Percentiles rank a stretch among this genome's conserved stretches.
phyloP scores from a whole-genome alignment of 2,797 vertebrate genomes.

The Crypturellus tataupa region DNA sequence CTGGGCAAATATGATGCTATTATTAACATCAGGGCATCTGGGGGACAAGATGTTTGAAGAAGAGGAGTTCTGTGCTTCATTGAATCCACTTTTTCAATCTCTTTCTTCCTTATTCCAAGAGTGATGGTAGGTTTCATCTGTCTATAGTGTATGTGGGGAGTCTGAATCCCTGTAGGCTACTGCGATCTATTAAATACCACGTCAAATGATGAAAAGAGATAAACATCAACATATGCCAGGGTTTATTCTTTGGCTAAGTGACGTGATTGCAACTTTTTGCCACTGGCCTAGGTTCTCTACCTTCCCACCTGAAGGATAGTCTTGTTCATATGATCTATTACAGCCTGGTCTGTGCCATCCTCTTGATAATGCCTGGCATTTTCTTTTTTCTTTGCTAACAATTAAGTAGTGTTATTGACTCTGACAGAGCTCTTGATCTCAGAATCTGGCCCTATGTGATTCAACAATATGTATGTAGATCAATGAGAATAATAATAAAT shows the following conservation, averaged over 20 bases:
- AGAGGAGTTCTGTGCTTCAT: not conserved
- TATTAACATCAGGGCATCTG: accelerated
- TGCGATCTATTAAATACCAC: no score
- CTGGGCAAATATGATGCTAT: accelerated
- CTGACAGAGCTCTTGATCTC: not conserved
- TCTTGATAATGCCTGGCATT: no score
- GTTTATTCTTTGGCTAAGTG: not conserved
- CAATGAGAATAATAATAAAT: not conserved
- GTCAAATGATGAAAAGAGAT: not conserved
- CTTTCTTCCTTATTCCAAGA: not conserved
- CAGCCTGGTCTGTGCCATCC: not conserved
- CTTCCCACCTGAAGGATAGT: not conserved
- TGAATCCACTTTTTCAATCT: not conserved
- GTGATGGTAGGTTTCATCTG: not conserved
- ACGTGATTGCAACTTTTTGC: not conserved
- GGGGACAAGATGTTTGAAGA: not conserved
- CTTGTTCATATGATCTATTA: not conserved
- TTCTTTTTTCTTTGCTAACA: not conserved
- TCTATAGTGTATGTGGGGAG: no score
- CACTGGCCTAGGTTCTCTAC: not conserved
- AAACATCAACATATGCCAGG: not conserved
- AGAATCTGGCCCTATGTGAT: accelerated
- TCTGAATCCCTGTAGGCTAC: no score
- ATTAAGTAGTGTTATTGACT: accelerated
- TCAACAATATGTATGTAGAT: accelerated